phyloP scores from a whole-genome alignment of 1,140 invertebrate genomes.

The Halictus rubicundus region DNA sequence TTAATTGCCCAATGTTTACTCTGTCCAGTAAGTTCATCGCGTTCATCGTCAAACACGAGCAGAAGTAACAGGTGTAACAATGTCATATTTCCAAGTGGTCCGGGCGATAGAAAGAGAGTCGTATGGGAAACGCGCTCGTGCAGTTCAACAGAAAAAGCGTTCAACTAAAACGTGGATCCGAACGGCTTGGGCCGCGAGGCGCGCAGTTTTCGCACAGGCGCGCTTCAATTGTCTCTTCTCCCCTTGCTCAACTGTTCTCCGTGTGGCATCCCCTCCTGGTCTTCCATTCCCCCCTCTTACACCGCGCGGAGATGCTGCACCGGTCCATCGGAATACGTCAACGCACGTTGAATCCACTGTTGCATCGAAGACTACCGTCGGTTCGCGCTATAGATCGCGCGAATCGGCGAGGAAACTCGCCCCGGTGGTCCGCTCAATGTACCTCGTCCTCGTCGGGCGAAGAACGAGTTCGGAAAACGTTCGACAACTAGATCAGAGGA shows the following conservation, averaged over 20 bases:
- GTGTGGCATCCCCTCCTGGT: conserved; percentile 14
- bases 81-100: no score
- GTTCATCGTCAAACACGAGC: no score
- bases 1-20: no score
- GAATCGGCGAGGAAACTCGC: no score
- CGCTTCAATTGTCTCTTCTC: conserved; percentile 23
- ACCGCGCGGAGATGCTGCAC: neutral
- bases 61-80: no score
- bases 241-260: neutral
- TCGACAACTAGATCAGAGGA: no score
- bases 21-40: no score
- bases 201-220: conserved; percentile 37
- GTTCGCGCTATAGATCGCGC: neutral
- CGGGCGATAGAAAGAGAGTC: no score
- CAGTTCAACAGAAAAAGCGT: conserved; percentile 21
- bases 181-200: neutral
- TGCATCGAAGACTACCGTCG: neutral
- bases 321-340: conserved; percentile 12
- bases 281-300: neutral
- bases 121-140: neutral
- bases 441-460: no score
- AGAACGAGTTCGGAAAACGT: no score
- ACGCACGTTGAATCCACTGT: neutral
- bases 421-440: no score
- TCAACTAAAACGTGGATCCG: conserved; percentile 1